Percentiles rank a stretch among this genome's conserved stretches.
Evolutionary conservation across 2,888 invertebrate species (phyloP).

Genomic region (Drosophila pegasa): DNA sequence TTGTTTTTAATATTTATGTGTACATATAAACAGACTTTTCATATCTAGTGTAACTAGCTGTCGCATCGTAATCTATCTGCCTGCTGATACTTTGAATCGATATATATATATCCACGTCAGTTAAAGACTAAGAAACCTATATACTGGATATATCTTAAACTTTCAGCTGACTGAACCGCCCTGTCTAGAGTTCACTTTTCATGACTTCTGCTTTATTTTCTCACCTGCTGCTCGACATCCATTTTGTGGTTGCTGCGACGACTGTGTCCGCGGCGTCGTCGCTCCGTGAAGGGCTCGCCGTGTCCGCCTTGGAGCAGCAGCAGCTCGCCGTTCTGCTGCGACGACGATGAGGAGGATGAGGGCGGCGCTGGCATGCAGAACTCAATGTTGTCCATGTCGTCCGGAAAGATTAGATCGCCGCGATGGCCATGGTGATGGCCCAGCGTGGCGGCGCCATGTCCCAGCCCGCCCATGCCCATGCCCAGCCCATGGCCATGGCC

Average conservation of each 20-base stretch:
- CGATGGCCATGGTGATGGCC: conserved; percentile 74
- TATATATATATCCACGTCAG: too few relatives aligned
- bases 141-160: too few relatives aligned
- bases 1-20: too few relatives aligned
- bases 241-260: conserved; percentile 84
- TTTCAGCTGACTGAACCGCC: too few relatives aligned
- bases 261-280: conserved; percentile 82
- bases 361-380: conserved; percentile 83
- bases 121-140: too few relatives aligned
- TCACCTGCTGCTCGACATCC: conserved; percentile 84
- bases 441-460: conserved; percentile 70
- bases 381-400: conserved; percentile 84
- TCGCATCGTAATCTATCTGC: too few relatives aligned
- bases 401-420: conserved; percentile 83
- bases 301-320: conserved; percentile 69
- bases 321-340: conserved; percentile 76
- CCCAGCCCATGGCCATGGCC: conserved; percentile 30
- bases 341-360: conserved; percentile 70
- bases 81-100: too few relatives aligned
- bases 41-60: too few relatives aligned
- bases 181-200: too few relatives aligned
- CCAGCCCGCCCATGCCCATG: conserved; percentile 30
- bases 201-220: background rate
- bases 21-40: too few relatives aligned
- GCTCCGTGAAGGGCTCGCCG: conserved; percentile 82